Conservation (phyloP, 1,140 invertebrate species). For the Musca domestica region DNA sequence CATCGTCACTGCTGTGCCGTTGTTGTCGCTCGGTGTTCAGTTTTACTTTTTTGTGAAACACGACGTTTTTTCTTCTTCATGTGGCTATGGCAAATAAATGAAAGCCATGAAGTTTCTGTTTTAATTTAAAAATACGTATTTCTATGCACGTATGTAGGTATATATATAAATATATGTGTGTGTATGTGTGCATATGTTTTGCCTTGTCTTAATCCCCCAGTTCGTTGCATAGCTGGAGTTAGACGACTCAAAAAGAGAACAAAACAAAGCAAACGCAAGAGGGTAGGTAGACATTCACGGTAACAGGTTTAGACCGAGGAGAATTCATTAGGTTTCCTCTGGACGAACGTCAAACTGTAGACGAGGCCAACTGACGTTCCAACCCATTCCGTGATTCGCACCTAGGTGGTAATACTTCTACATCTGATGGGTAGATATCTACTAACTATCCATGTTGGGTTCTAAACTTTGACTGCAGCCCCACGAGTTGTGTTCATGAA, state of each 20-base stretch:
- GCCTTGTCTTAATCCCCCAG: background rate
- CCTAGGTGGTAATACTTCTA: no score
- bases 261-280: background rate
- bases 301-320: background rate
- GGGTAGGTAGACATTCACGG: background rate
- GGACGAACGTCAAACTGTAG: no score
- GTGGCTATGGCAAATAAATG: slow-evolving; percentile 2
- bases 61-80: background rate
- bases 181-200: background rate
- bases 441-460: no score
- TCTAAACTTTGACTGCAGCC: no score
- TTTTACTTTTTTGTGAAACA: slow-evolving; percentile 17
- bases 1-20: background rate
- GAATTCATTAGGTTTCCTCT: no score
- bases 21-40: background rate
- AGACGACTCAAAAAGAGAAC: background rate
- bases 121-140: slow-evolving; percentile 4
- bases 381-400: no score
- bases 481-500: no score
- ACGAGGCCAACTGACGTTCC: no score
- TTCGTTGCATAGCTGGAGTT: background rate
- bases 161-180: background rate
- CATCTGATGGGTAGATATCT: no score
- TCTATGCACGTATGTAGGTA: background rate
- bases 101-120: slow-evolving; percentile 21